Evolutionary conservation across 2,797 vertebrate genomes (phyloP).

Genomic region (Knipowitschia caucasica): DNA sequence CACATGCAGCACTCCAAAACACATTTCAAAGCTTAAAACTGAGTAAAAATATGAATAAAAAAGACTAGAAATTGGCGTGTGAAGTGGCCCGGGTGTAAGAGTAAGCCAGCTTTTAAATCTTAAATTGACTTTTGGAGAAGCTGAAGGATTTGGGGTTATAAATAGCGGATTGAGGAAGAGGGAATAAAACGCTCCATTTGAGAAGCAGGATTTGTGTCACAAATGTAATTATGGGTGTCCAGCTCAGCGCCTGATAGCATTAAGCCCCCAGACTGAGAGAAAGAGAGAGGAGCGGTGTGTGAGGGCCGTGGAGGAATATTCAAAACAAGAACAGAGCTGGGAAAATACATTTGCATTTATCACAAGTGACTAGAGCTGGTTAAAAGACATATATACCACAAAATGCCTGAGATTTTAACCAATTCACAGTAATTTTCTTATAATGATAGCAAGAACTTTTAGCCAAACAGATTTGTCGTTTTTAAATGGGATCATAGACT

Average conservation of each 20-base stretch:
- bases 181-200: slow-evolving; percentile 77
- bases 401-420: too few species aligned
- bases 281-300: slow-evolving; percentile 29
- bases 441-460: too few species aligned
- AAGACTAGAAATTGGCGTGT: slow-evolving; percentile 10
- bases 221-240: slow-evolving; percentile 78
- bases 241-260: slow-evolving; percentile 72
- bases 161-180: slow-evolving; percentile 62
- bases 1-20: slow-evolving; percentile 25
- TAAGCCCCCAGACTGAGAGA: slow-evolving; percentile 64
- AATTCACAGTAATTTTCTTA: too few species aligned
- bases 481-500: too few species aligned
- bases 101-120: slow-evolving; percentile 67
- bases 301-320: too few species aligned
- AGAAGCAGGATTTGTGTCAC: slow-evolving; percentile 78
- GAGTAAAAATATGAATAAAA: too few species aligned
- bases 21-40: slow-evolving; percentile 41
- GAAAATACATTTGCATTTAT: too few species aligned
- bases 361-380: too few species aligned
- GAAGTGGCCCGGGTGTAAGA: slow-evolving; percentile 22
- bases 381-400: too few species aligned
- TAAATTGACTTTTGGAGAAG: slow-evolving; percentile 73
- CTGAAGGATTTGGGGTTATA: slow-evolving; percentile 75
- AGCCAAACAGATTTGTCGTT: too few species aligned
- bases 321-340: too few species aligned